Evolutionary conservation across 64 coral and sea anemone genomes (phyloP), one percentile per base, ranked within the genome.

Genomic region (Trachythela sp.): DNA sequence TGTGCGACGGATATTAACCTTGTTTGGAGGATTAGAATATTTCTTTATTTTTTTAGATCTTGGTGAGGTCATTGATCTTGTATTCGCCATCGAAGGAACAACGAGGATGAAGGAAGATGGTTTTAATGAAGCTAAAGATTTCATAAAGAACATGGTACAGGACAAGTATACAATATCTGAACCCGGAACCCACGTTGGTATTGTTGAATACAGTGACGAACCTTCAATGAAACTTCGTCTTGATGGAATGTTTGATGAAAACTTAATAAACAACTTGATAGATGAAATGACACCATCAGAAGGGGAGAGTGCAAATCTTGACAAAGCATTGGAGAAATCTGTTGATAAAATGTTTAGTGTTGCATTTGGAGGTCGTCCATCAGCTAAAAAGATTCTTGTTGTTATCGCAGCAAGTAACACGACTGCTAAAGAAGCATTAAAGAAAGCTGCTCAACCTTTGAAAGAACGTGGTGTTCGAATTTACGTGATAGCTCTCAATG

Each of bases 11-110:
- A n/a, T 58, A 3, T 58, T 20, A 33, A 35, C 2, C 71, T 35
- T 77, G 42, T 45, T 45, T n/a, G n/a, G n/a, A n/a, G 0, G 29
- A 72, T 35, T 22, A 22, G 29, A 31, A 72, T 35, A 13, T 31
- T 6, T 72, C 10, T 29, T 72, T 14, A 24, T 24, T 72, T 31
- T 31, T 31, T 72, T 39, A 80, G 75, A 37, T 36, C 15, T 39
- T 37, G 75, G 75, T 80, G 75, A 91, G 77, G 56, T 92, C 27
- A 58, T 95, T 36, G 96, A 99, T 56, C 37, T 99, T 18, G 93
- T 86, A 4, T 99, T 99, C 84, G 91, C 48, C 1, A 88, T 99
- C 15, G 96, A 80, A 22, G 75, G 75, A 80, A 80, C 75, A 35
- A 80, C 20, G 33, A 30, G 20, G 35, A 80, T 80, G 75, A 80